phyloP scores from a whole-genome alignment of 2,888 invertebrate genomes.

The Sinhomidia bicolor region DNA sequence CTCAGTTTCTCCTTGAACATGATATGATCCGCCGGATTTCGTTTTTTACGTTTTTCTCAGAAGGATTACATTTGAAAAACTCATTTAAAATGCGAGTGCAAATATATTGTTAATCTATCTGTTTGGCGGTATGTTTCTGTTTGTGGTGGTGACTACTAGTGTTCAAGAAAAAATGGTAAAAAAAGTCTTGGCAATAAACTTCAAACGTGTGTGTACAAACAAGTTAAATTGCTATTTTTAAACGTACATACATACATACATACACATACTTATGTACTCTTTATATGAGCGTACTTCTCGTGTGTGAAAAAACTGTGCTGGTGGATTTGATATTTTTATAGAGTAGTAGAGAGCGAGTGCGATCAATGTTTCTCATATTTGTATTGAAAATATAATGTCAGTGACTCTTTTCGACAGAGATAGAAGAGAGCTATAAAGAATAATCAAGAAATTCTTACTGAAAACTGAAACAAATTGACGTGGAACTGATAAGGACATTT shows the following conservation, averaged over 20 bases:
- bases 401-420: constrained; percentile 39
- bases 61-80: too few relatives aligned
- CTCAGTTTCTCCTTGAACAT: constrained; percentile 76
- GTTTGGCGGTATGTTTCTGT: too few relatives aligned
- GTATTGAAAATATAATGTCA: constrained; percentile 63
- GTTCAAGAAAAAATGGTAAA: too few relatives aligned
- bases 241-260: too few relatives aligned
- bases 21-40: constrained; percentile 51
- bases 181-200: constrained; percentile 74
- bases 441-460: constrained; percentile 11
- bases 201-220: constrained; percentile 49
- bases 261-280: too few relatives aligned
- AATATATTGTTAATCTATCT: too few relatives aligned
- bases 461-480: not conserved
- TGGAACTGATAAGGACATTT: not conserved
- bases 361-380: too few relatives aligned
- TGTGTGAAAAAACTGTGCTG: constrained; percentile 48
- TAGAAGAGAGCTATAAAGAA: constrained; percentile 28
- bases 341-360: too few relatives aligned
- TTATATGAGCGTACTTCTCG: too few relatives aligned
- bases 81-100: too few relatives aligned
- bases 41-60: not conserved
- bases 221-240: constrained; percentile 22
- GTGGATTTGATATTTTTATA: too few relatives aligned
- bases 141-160: too few relatives aligned